Base-by-base conservation (phyloP, 2,113 vertebrate species). In the Aleadryas rufinucha region DNA sequence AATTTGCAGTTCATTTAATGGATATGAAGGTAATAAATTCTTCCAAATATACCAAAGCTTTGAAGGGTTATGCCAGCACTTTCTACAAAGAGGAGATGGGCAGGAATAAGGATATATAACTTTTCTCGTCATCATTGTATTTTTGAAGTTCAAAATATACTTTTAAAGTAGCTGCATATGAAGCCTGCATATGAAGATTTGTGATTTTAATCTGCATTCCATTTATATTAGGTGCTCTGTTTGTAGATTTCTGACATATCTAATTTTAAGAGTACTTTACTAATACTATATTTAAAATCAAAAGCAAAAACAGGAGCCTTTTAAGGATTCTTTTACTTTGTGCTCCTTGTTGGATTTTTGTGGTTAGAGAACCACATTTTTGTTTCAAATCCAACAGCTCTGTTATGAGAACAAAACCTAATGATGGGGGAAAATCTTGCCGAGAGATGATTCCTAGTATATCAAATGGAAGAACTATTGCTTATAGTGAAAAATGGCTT, bases 391-490 rank as follows among this genome's bases (percentile, higher is more conserved):
- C 81, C 87, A 93, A 61, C 50, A 87, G 24, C 49, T 78, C 68
- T 92, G 45, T 95, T 95, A 93, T 53, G 77, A 88, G 83, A 89
- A 84, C 78, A 85, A 96, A 94, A 50, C 13, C 30, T 90, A 95
- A 78, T 75, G 84, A 84, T 42, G 52, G n/a, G 66, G 76, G 26
- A 41, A 80, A 93, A 52, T n/a, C 47, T 95, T 96, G 59, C 71
- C 28, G n/a, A 87, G 37, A 57, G 91, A 69, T 74, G 64, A 84
- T 83, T 93, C 39, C 65, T 66, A 39, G 37, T 77, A 93, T 59
- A 61, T 91, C 69, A 94, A 96, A 93, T 94, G 69, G 89, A 96
- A 94, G 87, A 91, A 95, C 86, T 82, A 78, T 17, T 97, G 86
- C 60, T 87, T 95, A 70, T 37, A 54, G 65, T 93, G 86, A 95